These are phyloP conservation scores for Ornithoptera alexandrae DNA, from an alignment of 2,888 invertebrate species.

Conservation along the genomic window DNA sequence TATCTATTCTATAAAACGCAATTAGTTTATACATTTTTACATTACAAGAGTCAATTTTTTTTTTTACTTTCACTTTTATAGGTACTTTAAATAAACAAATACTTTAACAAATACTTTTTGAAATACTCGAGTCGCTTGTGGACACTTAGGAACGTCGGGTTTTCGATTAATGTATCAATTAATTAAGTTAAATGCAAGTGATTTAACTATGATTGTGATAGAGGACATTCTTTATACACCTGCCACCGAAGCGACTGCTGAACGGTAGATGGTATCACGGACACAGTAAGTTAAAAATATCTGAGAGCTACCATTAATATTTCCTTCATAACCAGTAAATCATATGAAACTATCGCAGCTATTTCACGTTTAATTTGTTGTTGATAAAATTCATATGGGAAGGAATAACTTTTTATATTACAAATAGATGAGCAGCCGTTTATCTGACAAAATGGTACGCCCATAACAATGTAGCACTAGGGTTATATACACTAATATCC, in stretches of 20 bases:
- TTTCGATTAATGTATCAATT: constrained; percentile 39
- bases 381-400: constrained; percentile 17
- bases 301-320: constrained; percentile 11
- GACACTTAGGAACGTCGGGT: constrained; percentile 14
- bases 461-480: too few relatives aligned
- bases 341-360: constrained; percentile 4
- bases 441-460: too few relatives aligned
- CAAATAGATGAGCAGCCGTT: too few relatives aligned
- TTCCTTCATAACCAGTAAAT: constrained; percentile 8
- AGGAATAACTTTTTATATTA: neutral
- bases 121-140: constrained; percentile 6
- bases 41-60: neutral
- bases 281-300: constrained; percentile 12
- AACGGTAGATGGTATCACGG: constrained; percentile 14
- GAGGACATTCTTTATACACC: constrained; percentile 36
- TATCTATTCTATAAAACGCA: too few relatives aligned
- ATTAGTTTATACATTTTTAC: too few relatives aligned
- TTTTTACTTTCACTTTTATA: neutral
- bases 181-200: constrained; percentile 39
- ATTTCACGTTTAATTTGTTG: constrained; percentile 19
- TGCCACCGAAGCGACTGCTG: constrained; percentile 27
- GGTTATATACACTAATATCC: too few relatives aligned
- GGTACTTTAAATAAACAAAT: neutral
- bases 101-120: constrained; percentile 2
- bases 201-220: constrained; percentile 40